Base-by-base conservation (phyloP, 2,113 vertebrate species). In the Centropus bengalensis region DNA sequence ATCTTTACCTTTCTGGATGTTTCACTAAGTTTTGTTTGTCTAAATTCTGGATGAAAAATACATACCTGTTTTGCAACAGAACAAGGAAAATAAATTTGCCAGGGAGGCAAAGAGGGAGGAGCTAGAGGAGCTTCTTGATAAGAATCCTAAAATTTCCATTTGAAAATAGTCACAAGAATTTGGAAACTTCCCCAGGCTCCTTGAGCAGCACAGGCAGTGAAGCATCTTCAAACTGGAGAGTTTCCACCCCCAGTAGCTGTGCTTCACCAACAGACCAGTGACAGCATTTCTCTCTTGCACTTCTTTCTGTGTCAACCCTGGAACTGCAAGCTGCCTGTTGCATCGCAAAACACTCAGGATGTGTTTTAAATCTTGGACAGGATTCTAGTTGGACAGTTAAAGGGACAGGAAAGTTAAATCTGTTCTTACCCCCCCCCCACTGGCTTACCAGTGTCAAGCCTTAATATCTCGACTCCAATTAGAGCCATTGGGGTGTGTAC, bases 401-500 rank as follows among this genome's bases (percentile, higher is more conserved):
- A 82, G 36, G 66, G 70, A 47, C 58, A 80, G 84, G 59, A 36
- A 47, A 45, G 40, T 51, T 40, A 40, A 73, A 47, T 26, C 30
- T 67, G 8, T 67, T 73, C 42, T n/a, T 66, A 14, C 16, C 45
- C 73, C 49, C 58, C n/a, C 5, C 26, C 7, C 0, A 0, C 2
- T 54, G 55, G 30, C 33, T 64, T 26, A 17, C n/a, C 16, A 38
- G 11, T 36, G n/a, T 55, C 33, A 63, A 88, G 9, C 24, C 15
- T 71, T 51, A 28, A 49, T 14, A 40, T 23, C 17, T 40, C 23
- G 33, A 23, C 33, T 77, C 21, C 76, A 6, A 5, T 8, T 26
- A 16, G 44, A 42, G 62, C 38, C 13, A 32, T 14, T 44, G 7
- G 3, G 3, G 7, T 6, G 11, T 4, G 0, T 5, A 9, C 20